Evolutionary conservation across 2,888 invertebrate species (phyloP).

Genomic region (Ophion costatus): DNA sequence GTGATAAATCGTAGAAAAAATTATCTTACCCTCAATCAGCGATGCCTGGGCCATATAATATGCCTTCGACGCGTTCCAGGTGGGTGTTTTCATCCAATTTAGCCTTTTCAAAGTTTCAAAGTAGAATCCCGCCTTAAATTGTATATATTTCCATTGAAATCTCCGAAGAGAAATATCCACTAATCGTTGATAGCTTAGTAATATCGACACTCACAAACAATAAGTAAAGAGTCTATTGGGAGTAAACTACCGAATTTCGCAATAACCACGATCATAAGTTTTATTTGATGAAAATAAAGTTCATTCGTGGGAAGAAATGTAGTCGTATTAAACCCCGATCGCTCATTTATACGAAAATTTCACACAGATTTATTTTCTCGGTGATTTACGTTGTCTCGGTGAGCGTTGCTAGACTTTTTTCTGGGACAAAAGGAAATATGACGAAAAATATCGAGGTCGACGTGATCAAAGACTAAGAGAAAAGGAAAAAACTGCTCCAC

Average conservation of each 20-base stretch:
- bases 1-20: no score
- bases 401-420: conserved; percentile 16
- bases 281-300: background rate
- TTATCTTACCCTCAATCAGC: no score
- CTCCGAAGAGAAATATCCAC: no score
- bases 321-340: background rate
- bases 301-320: background rate
- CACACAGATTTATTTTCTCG: background rate
- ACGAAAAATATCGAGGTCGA: conserved; percentile 55
- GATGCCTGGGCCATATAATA: no score
- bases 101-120: no score
- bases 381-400: background rate
- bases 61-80: no score
- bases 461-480: conserved; percentile 55
- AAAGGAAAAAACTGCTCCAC: conserved; percentile 41
- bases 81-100: no score
- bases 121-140: no score
- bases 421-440: conserved; percentile 16
- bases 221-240: background rate
- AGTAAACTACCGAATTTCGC: background rate
- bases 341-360: background rate
- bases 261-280: background rate
- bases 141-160: no score
- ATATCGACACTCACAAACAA: no score
- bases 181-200: no score